Conservation (phyloP, 2,797 vertebrate genomes). For the Telmatherina bonti region DNA sequence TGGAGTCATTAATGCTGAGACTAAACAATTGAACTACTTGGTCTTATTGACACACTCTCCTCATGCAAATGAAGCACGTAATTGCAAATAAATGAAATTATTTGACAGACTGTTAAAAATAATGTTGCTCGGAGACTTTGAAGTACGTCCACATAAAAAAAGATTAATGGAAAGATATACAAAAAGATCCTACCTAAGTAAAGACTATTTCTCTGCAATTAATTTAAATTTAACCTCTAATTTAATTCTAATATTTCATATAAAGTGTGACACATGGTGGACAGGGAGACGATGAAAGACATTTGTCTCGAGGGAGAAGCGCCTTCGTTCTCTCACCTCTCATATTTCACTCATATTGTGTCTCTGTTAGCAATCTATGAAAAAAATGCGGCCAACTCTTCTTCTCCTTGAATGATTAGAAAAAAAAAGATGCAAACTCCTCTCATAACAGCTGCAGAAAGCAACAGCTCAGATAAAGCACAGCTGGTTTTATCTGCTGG, state of each 20-base stretch:
- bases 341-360: slow-evolving; percentile 66
- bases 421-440: slow-evolving; percentile 39
- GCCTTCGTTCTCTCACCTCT: slow-evolving; percentile 35
- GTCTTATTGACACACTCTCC: too few species aligned
- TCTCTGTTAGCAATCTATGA: slow-evolving; percentile 29
- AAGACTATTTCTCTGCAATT: too few species aligned
- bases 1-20: not conserved
- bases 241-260: not conserved
- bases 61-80: not conserved
- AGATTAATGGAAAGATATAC: not conserved
- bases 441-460: slow-evolving; percentile 4
- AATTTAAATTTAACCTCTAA: too few species aligned
- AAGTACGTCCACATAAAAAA: not conserved
- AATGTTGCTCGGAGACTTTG: fast-evolving
- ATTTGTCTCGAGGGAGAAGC: slow-evolving; percentile 24
- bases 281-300: slow-evolving; percentile 2
- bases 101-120: not conserved
- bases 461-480: too few species aligned
- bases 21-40: not conserved
- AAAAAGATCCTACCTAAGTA: too few species aligned
- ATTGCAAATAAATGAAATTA: not conserved
- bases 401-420: slow-evolving; percentile 4
- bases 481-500: too few species aligned
- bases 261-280: not conserved
- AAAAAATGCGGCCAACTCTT: slow-evolving; percentile 46